Percentiles rank a stretch among this genome's conserved stretches.
Evolutionary conservation across 2,888 invertebrate species (phyloP).

Genomic region (Caenorhabditis imperialis): DNA sequence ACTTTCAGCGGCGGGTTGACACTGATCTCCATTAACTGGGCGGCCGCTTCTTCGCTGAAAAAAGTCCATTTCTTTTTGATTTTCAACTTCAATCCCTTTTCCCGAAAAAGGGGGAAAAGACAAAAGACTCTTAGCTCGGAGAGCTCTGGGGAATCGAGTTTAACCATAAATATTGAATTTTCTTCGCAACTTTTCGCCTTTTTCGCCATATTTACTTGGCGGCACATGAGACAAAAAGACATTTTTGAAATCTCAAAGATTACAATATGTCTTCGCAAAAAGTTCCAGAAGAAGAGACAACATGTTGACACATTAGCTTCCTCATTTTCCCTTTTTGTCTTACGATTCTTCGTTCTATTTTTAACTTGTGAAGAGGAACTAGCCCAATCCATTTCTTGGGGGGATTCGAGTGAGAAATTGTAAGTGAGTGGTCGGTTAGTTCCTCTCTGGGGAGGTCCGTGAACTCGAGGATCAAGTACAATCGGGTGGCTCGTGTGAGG

Average conservation of each 20-base stretch:
- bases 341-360: too few relatives aligned
- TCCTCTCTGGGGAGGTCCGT: too few relatives aligned
- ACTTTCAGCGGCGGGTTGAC: constrained; percentile 61
- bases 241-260: too few relatives aligned
- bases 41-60: constrained; percentile 65
- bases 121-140: neutral
- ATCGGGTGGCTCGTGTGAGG: too few relatives aligned
- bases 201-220: constrained; percentile 9
- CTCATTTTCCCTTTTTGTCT: neutral
- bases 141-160: constrained; percentile 17
- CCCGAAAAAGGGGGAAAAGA: neutral
- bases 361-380: too few relatives aligned
- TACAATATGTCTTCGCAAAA: too few relatives aligned
- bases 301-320: constrained; percentile 1
- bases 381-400: too few relatives aligned
- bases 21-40: constrained; percentile 61
- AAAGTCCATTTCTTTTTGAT: neutral
- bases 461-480: too few relatives aligned
- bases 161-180: constrained; percentile 33
- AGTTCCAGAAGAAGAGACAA: neutral
- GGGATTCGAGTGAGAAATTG: too few relatives aligned
- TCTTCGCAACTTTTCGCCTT: constrained; percentile 8
- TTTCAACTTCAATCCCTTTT: neutral
- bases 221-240: neutral
- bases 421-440: too few relatives aligned